Evolutionary conservation across 2,888 invertebrate genomes (phyloP), one percentile per base, ranked within the genome.

Genomic region (Acanthococcus lagerstroemiae): DNA sequence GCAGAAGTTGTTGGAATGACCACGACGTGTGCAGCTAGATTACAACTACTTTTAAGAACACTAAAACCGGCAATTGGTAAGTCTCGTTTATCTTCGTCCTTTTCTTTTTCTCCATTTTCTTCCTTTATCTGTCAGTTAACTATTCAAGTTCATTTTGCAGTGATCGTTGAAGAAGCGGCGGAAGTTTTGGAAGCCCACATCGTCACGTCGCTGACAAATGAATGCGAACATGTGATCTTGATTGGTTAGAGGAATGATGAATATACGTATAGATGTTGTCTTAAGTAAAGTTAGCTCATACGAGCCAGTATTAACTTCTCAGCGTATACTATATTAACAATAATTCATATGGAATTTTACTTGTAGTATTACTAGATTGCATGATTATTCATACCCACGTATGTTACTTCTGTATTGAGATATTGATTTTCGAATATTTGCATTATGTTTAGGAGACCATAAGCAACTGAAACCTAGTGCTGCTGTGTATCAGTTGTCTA

Each of bases 131-230:
- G n/a, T n/a, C n/a, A n/a, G n/a, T n/a, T n/a, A n/a, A n/a, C n/a
- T n/a, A n/a, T n/a, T n/a, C n/a, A n/a, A n/a, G n/a, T n/a, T n/a
- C n/a, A n/a, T n/a, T n/a, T n/a, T 37, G 37, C 30, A 68, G 68
- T 68, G 24, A 81, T 89, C 17, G 86, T 93, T 0, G 93, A 94
- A 75, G 94, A 94, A 77, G 92, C 92, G 0, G 92, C 90, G 0
- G 91, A 93, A 78, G 87, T 92, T 0, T 76, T 91, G 37, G 94
- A 94, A 74, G 81, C 87, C 0, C 93, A 93, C 73, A 83, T 91
- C n/a, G 78, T 91, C 0, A 84, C 88, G 0, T 84, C 89, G 0
- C 77, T 93, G 19, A 87, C 87, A 0, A 75, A 80, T 25, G 76
- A 82, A 55, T 87, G 89, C 69, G 78, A 92, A 74, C 93, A 94